These are phyloP conservation scores for Yponomeuta cagnagella DNA, from an alignment of 2,888 invertebrate genomes.

Conservation along the genomic window DNA sequence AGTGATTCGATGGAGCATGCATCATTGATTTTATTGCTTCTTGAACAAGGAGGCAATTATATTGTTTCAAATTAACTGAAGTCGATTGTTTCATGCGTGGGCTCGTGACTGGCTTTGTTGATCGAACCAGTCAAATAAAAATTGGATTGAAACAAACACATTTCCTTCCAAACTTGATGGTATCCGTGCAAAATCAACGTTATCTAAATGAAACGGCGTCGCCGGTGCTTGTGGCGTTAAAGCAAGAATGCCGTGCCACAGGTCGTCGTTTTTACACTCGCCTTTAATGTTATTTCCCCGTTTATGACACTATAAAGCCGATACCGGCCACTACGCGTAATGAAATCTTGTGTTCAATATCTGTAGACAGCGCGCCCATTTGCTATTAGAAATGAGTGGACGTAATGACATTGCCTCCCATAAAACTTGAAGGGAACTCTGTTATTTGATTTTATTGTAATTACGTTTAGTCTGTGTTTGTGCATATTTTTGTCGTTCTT, in stretches of 20 bases:
- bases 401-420: background rate
- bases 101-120: background rate
- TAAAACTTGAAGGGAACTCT: background rate
- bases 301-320: conserved; percentile 74
- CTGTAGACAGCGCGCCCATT: conserved; percentile 35
- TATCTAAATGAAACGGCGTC: conserved; percentile 36
- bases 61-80: background rate
- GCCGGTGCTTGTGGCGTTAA: conserved; percentile 39
- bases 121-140: background rate
- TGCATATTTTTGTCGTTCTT: too few species aligned
- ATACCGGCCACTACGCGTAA: conserved; percentile 73
- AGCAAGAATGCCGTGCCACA: conserved; percentile 65
- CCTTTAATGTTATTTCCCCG: conserved; percentile 69
- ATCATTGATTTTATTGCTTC: conserved; percentile 30
- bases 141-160: background rate
- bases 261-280: conserved; percentile 68
- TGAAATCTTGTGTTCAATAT: conserved; percentile 73
- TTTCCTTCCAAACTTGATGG: background rate
- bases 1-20: background rate
- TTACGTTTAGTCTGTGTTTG: too few species aligned
- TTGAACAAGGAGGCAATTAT: conserved; percentile 2
- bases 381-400: conserved; percentile 3
- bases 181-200: conserved; percentile 12
- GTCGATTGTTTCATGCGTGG: too few species aligned
- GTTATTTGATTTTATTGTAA: background rate